A percentile compares a stretch with the other conserved stretches of the same genome.
Conservation (phyloP, 2,888 invertebrate genomes). For the Prosopocoilus inquinatus region DNA sequence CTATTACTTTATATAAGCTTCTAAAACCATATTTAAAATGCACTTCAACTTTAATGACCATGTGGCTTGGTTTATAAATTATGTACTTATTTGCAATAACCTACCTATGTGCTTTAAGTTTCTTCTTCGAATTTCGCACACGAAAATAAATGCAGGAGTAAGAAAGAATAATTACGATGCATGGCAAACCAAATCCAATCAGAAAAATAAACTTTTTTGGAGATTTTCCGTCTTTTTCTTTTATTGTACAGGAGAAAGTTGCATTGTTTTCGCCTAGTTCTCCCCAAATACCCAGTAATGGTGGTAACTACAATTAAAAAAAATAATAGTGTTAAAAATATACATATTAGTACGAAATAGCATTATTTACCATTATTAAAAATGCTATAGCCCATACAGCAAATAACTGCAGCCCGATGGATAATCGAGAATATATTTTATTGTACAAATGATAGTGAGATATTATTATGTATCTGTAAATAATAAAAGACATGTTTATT, state of each 20-base stretch:
- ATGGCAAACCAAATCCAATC: constrained; percentile 80
- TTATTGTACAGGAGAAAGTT: constrained; percentile 88
- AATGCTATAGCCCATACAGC: constrained; percentile 79
- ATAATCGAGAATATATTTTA: constrained; percentile 69
- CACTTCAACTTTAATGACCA: too few relatives aligned
- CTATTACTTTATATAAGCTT: too few relatives aligned
- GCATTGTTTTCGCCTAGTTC: constrained; percentile 73
- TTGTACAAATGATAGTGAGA: constrained; percentile 78
- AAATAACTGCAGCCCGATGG: constrained; percentile 75
- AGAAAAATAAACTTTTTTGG: constrained; percentile 83
- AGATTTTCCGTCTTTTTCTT: constrained; percentile 72
- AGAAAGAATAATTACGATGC: constrained; percentile 78
- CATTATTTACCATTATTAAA: constrained; percentile 62
- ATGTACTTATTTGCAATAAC: constrained; percentile 31
- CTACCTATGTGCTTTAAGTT: constrained; percentile 71
- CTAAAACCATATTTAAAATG: too few relatives aligned
- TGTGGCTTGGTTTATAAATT: too few relatives aligned
- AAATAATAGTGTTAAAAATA: neutral
- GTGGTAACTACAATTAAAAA: constrained; percentile 61
- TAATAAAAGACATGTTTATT: constrained; percentile 6
- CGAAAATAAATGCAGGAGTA: constrained; percentile 85
- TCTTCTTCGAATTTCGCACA: constrained; percentile 70
- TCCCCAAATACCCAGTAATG: constrained; percentile 81
- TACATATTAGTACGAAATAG: neutral
- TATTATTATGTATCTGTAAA: constrained; percentile 78